Evolutionary conservation across 2,113 vertebrate species (phyloP), one percentile per base, ranked within the genome.

Genomic region (Dromas ardeola): DNA sequence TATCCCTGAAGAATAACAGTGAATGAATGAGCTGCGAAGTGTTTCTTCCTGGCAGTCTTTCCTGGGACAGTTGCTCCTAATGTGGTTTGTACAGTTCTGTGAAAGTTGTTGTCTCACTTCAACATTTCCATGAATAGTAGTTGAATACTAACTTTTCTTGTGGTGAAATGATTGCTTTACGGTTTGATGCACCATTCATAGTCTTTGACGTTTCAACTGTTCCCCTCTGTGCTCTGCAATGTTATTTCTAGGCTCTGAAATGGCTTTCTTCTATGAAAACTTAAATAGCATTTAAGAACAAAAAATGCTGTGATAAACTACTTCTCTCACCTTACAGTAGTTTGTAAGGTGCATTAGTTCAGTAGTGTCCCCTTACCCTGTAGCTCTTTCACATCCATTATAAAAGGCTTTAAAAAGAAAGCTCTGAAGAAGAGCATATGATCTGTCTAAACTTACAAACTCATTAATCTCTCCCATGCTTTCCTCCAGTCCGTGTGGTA

Each of bases 191-290:
- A 88, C 82, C 27, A 55, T 66, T 70, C 32, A 42, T 43, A 70
- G 34, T 56, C 86, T 84, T 30, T 27, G 73, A 61, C 50, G 49
- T 69, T 47, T 96, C 81, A 86, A 6, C 25, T 53, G 2, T 85
- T 93, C 27, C 32, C 40, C 67, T 63, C 71, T 87, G 78, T 86
- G 34, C 88, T 86, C 52, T 89, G 49, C 13, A 7, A 26, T 94
- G 43, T 85, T 92, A 65, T 62, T 95, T 82, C 78, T 91, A 91
- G 62, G 49, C 22, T 88, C n/a, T 52, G 65, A 81, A 74, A 63
- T 78, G 71, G 36, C 79, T 88, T 90, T 94, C 73, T 62, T 91
- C 34, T 94, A 27, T 78, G 61, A 81, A 95, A 91, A 94, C 32
- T 65, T 71, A 90, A 82, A 90, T 56, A 89, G 40, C 42, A 50